Evolutionary conservation across 2,888 invertebrate genomes (phyloP).

Genomic region (Apotomis betuletana): DNA sequence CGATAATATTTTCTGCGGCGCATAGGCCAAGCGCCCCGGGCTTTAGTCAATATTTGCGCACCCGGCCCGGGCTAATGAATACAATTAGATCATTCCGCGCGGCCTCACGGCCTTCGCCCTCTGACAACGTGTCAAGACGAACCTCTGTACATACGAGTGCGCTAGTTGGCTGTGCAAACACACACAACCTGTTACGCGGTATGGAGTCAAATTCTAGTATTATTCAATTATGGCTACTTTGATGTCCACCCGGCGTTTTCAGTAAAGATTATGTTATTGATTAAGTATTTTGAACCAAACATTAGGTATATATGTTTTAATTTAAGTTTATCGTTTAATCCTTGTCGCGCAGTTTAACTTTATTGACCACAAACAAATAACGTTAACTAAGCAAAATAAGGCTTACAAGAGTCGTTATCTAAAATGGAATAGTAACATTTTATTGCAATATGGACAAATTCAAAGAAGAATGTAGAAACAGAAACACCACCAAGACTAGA

Average conservation of each 20-base stretch:
- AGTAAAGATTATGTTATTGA: background rate
- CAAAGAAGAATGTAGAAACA: too few relatives aligned
- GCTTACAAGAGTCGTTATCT: too few relatives aligned
- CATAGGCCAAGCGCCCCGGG: conserved; percentile 56
- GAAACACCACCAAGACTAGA: too few relatives aligned
- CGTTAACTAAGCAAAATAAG: too few relatives aligned
- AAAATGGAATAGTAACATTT: too few relatives aligned
- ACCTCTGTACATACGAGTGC: conserved; percentile 61
- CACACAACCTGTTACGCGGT: conserved; percentile 51
- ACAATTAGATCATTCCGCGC: conserved; percentile 84
- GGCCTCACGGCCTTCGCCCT: conserved; percentile 80
- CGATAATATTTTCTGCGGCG: conserved; percentile 48
- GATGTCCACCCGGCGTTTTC: conserved; percentile 6
- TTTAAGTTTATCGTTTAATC: background rate
- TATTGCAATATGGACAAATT: too few relatives aligned
- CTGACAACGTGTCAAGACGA: conserved; percentile 71
- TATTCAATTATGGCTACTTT: conserved; percentile 47
- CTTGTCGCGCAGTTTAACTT: too few relatives aligned
- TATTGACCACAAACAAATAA: too few relatives aligned
- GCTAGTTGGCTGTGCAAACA: conserved; percentile 60
- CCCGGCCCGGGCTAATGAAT: conserved; percentile 81
- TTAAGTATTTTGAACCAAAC: background rate
- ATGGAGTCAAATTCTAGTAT: conserved; percentile 45
- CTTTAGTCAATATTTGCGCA: conserved; percentile 79
- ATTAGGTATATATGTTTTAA: background rate